Evolutionary conservation across 1,140 invertebrate genomes (phyloP), one percentile per base, ranked within the genome.

Genomic region (Drosophila suzukii): DNA sequence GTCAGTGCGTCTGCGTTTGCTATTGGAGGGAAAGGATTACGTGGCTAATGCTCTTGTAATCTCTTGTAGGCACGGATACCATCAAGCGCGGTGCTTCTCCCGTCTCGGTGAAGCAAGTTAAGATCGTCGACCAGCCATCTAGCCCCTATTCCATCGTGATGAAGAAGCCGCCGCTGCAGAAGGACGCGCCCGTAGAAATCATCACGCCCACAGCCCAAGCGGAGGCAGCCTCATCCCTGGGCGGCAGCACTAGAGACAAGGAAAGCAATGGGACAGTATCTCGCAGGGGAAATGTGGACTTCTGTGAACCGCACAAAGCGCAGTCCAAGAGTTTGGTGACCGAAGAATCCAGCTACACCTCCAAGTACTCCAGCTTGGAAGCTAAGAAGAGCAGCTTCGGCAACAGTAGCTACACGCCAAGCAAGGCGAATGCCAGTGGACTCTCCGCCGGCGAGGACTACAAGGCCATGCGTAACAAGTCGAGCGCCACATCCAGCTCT

Each of bases 31-130:
- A 27, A 59, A 8, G 15, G 43, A 60, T 44, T 43, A 34, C 2
- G 6, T 3, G 7, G 3, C 11, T 49, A 53, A 47, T 41, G 7
- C 38, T 10, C 1, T 34, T 61, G 20, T 70, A 47, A 55, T 67
- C 36, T n/a, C 10, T 44, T 57, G 13, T 10, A 92, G 92, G 92
- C 78, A 92, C 92, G 75, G 92, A 92, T 79, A 92, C 92, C 74
- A 91, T 92, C 54, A 92, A 92, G 73, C 90, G 92, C 34, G 92
- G 92, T 76, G 90, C 91, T 41, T 92, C 92, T 54, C 92, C 92
- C 54, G 77, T 89, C 12, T 92, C 92, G 13, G 80, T 90, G 6
- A 92, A 91, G 78, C 83, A 91, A 54, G 78, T 91, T 38, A 92
- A 78, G 53, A 81, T 92, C 10, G 77, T 91, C 56, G 92, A 92